Evolutionary conservation across 1,140 invertebrate genomes (phyloP).

Genomic region (Helicoverpa armigera): DNA sequence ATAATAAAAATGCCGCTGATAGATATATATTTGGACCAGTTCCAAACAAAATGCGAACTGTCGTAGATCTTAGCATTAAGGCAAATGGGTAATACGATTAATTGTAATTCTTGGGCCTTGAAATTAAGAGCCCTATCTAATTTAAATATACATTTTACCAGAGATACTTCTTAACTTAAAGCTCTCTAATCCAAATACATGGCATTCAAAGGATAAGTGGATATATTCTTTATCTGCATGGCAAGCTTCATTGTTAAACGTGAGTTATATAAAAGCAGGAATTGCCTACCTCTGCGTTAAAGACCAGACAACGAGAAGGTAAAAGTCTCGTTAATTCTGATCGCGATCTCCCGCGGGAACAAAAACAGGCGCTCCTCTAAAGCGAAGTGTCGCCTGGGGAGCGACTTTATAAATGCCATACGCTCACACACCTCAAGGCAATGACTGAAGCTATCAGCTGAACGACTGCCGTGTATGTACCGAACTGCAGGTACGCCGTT

Average conservation of each 20-base stretch:
- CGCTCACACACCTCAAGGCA: constrained; percentile 54
- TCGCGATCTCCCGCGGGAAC: constrained; percentile 17
- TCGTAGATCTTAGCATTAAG: constrained; percentile 49
- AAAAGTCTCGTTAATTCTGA: constrained; percentile 45
- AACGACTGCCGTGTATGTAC: constrained; percentile 38
- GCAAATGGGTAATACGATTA: constrained; percentile 54
- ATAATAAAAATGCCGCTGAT: constrained; percentile 43
- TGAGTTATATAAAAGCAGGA: constrained; percentile 13
- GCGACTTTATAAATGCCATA: constrained; percentile 46
- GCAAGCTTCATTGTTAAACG: background rate
- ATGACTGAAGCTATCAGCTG: constrained; percentile 48
- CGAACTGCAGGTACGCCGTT: background rate
- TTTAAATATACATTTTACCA: constrained; percentile 40
- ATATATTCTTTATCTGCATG: constrained; percentile 13
- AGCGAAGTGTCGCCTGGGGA: constrained; percentile 49
- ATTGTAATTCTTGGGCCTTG: constrained; percentile 48
- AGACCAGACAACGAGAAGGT: constrained; percentile 16
- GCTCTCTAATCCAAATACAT: constrained; percentile 35
- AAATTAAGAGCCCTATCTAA: constrained; percentile 42
- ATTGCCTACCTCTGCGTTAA: constrained; percentile 14
- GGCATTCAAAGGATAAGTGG: constrained; percentile 5
- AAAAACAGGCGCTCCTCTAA: constrained; percentile 34
- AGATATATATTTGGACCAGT: constrained; percentile 50
- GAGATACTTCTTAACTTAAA: constrained; percentile 6
- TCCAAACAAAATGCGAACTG: constrained; percentile 52